Conservation (phyloP, 2,113 vertebrate genomes). For the Thinocorus orbignyianus region DNA sequence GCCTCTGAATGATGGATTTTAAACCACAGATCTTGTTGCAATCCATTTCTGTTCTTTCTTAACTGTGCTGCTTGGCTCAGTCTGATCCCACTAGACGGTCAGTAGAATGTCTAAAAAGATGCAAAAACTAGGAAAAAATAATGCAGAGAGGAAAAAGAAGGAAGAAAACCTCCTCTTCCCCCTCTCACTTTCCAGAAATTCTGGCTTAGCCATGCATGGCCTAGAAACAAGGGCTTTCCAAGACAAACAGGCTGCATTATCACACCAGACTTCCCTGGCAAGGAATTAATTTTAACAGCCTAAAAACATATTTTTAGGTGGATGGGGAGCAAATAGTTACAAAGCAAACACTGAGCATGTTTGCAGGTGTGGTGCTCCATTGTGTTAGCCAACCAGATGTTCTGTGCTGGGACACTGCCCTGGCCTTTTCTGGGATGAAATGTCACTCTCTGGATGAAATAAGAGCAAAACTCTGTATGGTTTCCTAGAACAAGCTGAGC, state of each 20-base stretch:
- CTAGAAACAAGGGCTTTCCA: constrained; percentile 54
- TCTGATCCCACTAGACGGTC: not conserved
- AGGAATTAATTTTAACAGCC: constrained; percentile 52
- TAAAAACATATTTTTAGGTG: constrained; percentile 57
- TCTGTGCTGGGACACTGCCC: constrained; percentile 49
- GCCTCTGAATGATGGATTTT: constrained; percentile 24
- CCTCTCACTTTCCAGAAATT: constrained; percentile 4
- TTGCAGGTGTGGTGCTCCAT: constrained; percentile 75
- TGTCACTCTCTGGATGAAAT: constrained; percentile 58
- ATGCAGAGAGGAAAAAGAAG: not conserved
- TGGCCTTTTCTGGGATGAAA: constrained; percentile 54
- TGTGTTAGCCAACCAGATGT: constrained; percentile 78
- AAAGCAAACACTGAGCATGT: constrained; percentile 66
- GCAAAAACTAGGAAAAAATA: not conserved
- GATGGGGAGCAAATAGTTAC: constrained; percentile 69
- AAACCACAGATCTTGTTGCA: constrained; percentile 23
- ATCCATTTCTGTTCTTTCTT: constrained; percentile 24
- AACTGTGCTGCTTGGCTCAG: not conserved
- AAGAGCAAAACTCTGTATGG: not conserved
- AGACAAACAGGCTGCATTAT: constrained; percentile 74
- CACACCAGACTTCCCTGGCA: constrained; percentile 68
- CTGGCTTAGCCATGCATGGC: constrained; percentile 1
- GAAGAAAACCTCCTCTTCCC: not conserved
- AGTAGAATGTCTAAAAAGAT: constrained; percentile 12
- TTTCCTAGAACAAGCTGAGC: constrained; percentile 49